These are phyloP conservation scores for Psettodes erumei DNA, from an alignment of 2,113 vertebrate species.

Conservation along the genomic window DNA sequence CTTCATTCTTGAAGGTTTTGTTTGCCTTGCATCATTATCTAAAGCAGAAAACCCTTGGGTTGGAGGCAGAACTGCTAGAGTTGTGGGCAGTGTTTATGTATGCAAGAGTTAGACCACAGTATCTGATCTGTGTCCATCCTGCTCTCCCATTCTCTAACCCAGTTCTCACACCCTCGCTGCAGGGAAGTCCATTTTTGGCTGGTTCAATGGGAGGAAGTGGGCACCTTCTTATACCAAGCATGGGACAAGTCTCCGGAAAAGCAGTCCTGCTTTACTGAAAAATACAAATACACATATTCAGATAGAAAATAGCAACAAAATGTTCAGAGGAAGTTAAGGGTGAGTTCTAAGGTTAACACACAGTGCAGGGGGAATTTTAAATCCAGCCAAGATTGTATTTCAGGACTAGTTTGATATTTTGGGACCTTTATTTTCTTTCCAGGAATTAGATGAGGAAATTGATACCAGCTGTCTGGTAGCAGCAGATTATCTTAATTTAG, in stretches of 20 bases:
- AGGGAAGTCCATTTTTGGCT: slow-evolving; percentile 71
- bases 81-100: slow-evolving; percentile 48
- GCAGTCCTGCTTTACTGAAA: slow-evolving; percentile 19
- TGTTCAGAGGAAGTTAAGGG: background rate
- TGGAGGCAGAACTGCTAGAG: slow-evolving; percentile 13
- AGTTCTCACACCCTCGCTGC: slow-evolving; percentile 68
- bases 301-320: background rate
- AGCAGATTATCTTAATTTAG: too few species aligned
- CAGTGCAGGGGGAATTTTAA: background rate
- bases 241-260: slow-evolving; percentile 45
- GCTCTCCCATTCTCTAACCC: slow-evolving; percentile 69
- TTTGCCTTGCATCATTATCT: slow-evolving; percentile 12
- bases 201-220: slow-evolving; percentile 79
- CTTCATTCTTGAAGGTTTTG: background rate
- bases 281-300: slow-evolving; percentile 41
- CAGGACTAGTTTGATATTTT: background rate
- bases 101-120: slow-evolving; percentile 26
- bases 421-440: background rate
- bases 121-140: slow-evolving; percentile 66
- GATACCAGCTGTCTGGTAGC: background rate
- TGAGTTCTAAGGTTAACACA: too few species aligned
- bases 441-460: background rate
- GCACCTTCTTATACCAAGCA: slow-evolving; percentile 56
- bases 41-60: slow-evolving; percentile 10
- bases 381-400: background rate